Base-by-base conservation (phyloP, 2,113 vertebrate genomes). In the Ciconia stormi region DNA sequence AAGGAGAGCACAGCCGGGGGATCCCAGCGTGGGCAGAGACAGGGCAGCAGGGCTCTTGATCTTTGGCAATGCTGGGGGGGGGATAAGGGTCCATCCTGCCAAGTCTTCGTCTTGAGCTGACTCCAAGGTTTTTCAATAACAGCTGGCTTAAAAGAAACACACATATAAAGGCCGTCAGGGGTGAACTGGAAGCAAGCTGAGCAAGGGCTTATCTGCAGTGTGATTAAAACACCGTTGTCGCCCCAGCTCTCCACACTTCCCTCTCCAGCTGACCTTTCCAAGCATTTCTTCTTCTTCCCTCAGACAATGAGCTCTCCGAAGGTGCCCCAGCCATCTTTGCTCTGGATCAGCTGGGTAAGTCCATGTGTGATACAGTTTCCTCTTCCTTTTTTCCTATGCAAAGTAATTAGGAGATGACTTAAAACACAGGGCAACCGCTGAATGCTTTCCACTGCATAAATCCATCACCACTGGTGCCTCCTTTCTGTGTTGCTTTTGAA, bases 291-390 rank as follows among this genome's bases (percentile, higher is more conserved):
- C 74, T 95, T 97, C 79, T 96, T 93, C 79, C 95, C 82, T 73
- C 93, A 98, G 98, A 97, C 42, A 97, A 95, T 85, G 98, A 98
- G 81, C 94, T 97, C 85, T 93, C 97, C 5, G 97, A 98, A 94
- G 90, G 89, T 80, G 69, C 91, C 59, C 71, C 97, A 25, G 82
- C 82, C 30, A 91, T 97, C 76, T 98, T 97, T 95, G 87, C 72
- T 89, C 82, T 94, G 52, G 97, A 97, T 95, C 97, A 98, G 72
- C 95, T 98, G 65, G 98, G 98, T 98, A 97, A 98, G 98, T 98
- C 65, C 66, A 50, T 9, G 47, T 2, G 3, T 11, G 22, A 40
- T 50, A 82, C 16, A 7, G 88, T 94, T 89, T 89, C 59, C 27
- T 72, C 65, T 92, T 29, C 34, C 15, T 66, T 53, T 86, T 87